phyloP scores from a whole-genome alignment of 92 coral and sea anemone genomes.

The Meandrina meandrites region DNA sequence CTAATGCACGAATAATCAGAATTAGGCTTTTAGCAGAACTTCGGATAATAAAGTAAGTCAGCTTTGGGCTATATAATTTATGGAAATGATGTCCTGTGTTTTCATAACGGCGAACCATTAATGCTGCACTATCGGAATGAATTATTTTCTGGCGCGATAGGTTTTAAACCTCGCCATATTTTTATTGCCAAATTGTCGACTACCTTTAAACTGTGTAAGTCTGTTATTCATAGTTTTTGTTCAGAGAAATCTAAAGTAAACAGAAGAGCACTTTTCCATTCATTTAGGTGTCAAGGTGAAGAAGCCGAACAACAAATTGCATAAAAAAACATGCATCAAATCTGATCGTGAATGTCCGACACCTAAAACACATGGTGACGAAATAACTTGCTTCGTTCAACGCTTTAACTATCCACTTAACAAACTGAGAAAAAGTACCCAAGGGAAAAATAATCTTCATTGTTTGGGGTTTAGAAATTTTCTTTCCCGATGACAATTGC shows the following conservation, averaged over 20 bases:
- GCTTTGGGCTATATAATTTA: not conserved
- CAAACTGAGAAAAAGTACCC: conserved; percentile 6
- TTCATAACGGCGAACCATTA: not conserved
- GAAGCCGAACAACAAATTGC: conserved; percentile 6
- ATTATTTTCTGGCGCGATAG: not conserved
- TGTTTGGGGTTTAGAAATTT: conserved; percentile 15
- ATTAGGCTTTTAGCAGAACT: not conserved
- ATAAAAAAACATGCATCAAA: not conserved
- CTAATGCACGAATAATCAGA: not conserved
- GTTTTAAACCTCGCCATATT: not conserved
- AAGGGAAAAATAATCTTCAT: not conserved
- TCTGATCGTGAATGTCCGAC: not conserved
- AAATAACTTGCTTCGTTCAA: not conserved
- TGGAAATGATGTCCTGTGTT: not conserved
- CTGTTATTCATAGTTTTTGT: not conserved
- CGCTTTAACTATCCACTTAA: not conserved
- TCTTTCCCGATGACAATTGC: conserved; percentile 29
- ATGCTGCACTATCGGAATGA: not conserved
- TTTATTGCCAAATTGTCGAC: not conserved
- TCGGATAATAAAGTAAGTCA: not conserved
- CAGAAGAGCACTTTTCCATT: conserved; percentile 33
- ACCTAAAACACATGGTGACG: not conserved
- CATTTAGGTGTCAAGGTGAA: conserved; percentile 40
- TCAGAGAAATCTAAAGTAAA: conserved; percentile 17
- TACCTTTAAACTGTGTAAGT: not conserved